These are phyloP conservation scores for Coelopa frigida DNA, from an alignment of 1,140 invertebrate genomes.

Conservation along the genomic window DNA sequence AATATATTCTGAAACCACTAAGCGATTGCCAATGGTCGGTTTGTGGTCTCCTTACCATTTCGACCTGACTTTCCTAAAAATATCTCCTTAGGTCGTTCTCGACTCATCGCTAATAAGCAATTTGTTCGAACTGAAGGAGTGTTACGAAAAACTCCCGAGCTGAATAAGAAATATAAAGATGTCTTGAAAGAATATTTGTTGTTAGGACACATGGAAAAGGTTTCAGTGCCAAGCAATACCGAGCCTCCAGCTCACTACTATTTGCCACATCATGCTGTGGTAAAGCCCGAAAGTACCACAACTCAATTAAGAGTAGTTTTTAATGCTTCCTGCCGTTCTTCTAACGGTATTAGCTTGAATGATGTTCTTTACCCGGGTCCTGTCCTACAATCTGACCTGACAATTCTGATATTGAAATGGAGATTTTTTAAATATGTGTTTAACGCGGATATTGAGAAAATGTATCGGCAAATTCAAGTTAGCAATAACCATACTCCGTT, in stretches of 20 bases:
- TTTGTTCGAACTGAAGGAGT: too few species aligned
- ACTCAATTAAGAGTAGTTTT: slow-evolving; percentile 22
- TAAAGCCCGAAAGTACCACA: slow-evolving; percentile 14
- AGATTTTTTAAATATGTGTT: slow-evolving; percentile 17
- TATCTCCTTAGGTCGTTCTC: too few species aligned
- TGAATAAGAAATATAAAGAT: slow-evolving; percentile 10
- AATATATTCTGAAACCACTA: too few species aligned
- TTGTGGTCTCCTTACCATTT: too few species aligned
- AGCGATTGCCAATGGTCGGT: too few species aligned
- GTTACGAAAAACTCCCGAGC: slow-evolving; percentile 9
- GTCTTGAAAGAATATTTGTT: slow-evolving; percentile 25
- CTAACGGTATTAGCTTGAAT: slow-evolving; percentile 18
- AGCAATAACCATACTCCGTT: slow-evolving; percentile 17
- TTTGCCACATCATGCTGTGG: slow-evolving; percentile 31
- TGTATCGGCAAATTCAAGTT: slow-evolving; percentile 30
- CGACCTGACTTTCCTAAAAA: too few species aligned
- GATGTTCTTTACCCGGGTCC: slow-evolving; percentile 13
- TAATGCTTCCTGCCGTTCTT: slow-evolving; percentile 15
- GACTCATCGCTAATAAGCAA: too few species aligned
- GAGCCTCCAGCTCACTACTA: slow-evolving; percentile 6
- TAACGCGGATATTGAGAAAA: slow-evolving; percentile 30
- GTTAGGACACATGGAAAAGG: slow-evolving; percentile 21
- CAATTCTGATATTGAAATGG: slow-evolving; percentile 2
- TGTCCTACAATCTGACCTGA: slow-evolving; percentile 9
- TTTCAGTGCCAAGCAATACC: slow-evolving; percentile 16